Evolutionary conservation across 2,113 vertebrate species (phyloP).

Genomic region (Ceratotherium simum): DNA sequence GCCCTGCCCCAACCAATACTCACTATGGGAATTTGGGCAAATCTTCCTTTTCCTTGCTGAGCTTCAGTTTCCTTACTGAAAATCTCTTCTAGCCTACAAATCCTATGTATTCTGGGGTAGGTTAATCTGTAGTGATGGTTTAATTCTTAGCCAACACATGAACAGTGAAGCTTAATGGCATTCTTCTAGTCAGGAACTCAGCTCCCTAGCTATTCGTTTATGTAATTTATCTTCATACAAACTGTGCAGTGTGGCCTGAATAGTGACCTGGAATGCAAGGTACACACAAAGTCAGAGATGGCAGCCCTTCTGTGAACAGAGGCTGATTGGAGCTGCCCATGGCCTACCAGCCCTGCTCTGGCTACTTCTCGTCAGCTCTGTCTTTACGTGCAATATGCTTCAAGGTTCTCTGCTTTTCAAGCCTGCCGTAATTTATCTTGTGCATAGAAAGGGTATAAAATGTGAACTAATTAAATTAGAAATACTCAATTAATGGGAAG

Average conservation of each 20-base stretch:
- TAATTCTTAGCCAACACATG: neutral
- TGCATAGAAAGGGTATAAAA: neutral
- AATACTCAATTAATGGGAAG: slow-evolving; percentile 54
- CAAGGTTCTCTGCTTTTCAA: neutral
- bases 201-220: neutral
- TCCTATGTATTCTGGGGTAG: neutral
- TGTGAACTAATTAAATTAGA: slow-evolving; percentile 64
- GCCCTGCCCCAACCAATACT: neutral
- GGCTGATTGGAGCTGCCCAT: fast-evolving
- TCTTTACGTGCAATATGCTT: neutral
- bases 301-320: neutral
- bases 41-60: neutral
- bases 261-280: neutral
- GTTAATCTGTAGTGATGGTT: neutral
- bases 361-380: neutral
- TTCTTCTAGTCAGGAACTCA: neutral
- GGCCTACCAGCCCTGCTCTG: fast-evolving
- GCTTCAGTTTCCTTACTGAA: neutral
- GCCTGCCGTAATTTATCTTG: slow-evolving; percentile 19
- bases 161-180: neutral
- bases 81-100: neutral
- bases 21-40: neutral
- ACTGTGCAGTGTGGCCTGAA: neutral
- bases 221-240: neutral
- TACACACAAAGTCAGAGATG: too few relatives aligned